A percentile compares a stretch with the other conserved stretches of the same genome.
Conservation (phyloP, 2,113 vertebrate species). For the Tragelaphus strepsiceros region DNA sequence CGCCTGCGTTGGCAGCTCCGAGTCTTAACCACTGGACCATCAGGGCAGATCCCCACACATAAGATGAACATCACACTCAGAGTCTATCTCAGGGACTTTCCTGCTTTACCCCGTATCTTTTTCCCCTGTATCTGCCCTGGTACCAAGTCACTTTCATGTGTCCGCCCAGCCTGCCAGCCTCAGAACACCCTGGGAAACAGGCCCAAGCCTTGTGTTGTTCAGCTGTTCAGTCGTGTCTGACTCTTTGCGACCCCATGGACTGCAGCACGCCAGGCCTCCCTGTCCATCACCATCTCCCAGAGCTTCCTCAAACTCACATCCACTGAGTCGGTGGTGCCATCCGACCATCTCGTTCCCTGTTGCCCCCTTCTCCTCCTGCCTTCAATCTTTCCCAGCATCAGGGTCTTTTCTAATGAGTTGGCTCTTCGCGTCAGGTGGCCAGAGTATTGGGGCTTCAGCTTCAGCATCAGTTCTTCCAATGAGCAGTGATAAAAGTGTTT, state of each 20-base stretch:
- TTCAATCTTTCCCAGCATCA: background rate
- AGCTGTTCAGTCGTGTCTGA: background rate
- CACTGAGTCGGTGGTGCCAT: background rate
- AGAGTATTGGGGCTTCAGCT: background rate
- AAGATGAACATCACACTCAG: background rate
- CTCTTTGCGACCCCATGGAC: background rate
- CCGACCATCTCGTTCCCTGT: background rate
- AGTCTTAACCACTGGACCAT: background rate
- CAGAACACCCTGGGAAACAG: background rate
- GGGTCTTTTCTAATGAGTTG: background rate
- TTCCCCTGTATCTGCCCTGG: background rate
- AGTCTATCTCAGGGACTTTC: fast-evolving
- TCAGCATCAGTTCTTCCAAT: background rate
- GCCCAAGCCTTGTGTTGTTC: background rate
- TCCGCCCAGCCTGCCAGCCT: background rate
- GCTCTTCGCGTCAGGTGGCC: background rate
- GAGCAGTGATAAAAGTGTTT: background rate
- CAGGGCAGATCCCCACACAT: background rate
- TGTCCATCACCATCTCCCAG: background rate
- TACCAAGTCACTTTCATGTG: background rate
- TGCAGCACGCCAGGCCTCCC: background rate
- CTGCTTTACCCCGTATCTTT: background rate
- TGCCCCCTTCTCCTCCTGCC: background rate
- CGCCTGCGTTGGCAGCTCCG: fast-evolving
- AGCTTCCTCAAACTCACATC: background rate